Evolutionary conservation across 1,140 invertebrate genomes (phyloP).

Genomic region (Drosophila ananassae): DNA sequence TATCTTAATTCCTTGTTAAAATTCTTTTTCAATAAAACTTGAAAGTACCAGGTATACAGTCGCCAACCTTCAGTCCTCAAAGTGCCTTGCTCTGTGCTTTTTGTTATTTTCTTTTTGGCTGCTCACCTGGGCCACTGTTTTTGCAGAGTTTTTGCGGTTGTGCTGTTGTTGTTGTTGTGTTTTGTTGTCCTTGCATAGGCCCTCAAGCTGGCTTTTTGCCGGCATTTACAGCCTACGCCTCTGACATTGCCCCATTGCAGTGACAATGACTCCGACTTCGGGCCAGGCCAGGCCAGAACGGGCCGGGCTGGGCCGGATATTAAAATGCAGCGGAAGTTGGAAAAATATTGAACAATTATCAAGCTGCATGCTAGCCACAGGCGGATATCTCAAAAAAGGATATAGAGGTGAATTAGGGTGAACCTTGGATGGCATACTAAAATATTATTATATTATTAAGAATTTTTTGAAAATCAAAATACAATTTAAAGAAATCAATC

Average conservation of each 20-base stretch:
- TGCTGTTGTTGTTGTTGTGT: constrained; percentile 15
- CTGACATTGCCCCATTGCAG: constrained; percentile 76
- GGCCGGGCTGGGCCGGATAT: constrained; percentile 55
- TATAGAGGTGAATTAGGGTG: background rate
- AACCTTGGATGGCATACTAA: background rate
- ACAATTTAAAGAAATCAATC: too few species aligned
- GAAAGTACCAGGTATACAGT: background rate
- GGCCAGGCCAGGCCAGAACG: constrained; percentile 3
- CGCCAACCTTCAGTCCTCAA: background rate
- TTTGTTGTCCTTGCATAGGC: constrained; percentile 26
- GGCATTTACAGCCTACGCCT: constrained; percentile 56
- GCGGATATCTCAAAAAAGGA: background rate
- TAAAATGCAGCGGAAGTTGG: constrained; percentile 57
- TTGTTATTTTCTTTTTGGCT: constrained; percentile 78
- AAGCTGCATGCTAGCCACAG: background rate
- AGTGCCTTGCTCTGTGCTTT: constrained; percentile 78
- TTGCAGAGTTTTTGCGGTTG: constrained; percentile 52
- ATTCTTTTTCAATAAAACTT: too few species aligned
- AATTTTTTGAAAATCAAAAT: too few species aligned
- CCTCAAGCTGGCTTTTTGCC: constrained; percentile 36
- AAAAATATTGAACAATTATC: constrained; percentile 69
- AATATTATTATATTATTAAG: too few species aligned
- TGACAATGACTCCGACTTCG: constrained; percentile 55
- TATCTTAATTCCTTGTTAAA: too few species aligned
- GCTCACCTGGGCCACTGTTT: constrained; percentile 65